Evolutionary conservation across 2,888 invertebrate species (phyloP).

Genomic region (Iphiclides podalirius): DNA sequence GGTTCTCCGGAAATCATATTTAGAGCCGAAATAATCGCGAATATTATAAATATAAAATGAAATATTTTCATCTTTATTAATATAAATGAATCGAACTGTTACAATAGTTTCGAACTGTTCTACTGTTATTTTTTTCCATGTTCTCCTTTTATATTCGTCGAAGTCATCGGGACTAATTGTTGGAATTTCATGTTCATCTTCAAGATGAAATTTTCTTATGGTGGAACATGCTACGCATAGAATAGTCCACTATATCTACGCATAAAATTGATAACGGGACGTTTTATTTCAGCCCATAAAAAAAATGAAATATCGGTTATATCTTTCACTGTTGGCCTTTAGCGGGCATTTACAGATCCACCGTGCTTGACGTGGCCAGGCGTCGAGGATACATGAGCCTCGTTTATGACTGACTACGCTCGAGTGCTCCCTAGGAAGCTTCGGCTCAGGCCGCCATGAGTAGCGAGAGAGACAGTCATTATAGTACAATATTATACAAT

Average conservation of each 20-base stretch:
- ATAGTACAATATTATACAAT: no score
- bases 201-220: not conserved
- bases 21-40: constrained; percentile 21
- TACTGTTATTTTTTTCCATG: no score
- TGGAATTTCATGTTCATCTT: not conserved
- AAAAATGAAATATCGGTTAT: no score
- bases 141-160: not conserved
- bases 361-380: no score
- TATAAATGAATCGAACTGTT: not conserved
- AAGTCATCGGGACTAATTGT: not conserved
- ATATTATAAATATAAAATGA: constrained; percentile 31
- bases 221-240: not conserved
- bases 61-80: not conserved
- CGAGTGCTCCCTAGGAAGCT: no score
- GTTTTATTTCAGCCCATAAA: no score
- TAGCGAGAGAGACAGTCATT: no score
- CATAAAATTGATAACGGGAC: not conserved
- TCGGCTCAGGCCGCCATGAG: no score
- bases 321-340: no score
- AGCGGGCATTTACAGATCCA: no score
- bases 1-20: not conserved
- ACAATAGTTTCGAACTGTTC: not conserved
- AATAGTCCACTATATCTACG: not conserved
- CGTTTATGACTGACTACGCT: no score
- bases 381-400: no score